Evolutionary conservation across 2,113 vertebrate genomes (phyloP), one percentile per base, ranked within the genome.

Genomic region (Ochotona curzoniae): DNA sequence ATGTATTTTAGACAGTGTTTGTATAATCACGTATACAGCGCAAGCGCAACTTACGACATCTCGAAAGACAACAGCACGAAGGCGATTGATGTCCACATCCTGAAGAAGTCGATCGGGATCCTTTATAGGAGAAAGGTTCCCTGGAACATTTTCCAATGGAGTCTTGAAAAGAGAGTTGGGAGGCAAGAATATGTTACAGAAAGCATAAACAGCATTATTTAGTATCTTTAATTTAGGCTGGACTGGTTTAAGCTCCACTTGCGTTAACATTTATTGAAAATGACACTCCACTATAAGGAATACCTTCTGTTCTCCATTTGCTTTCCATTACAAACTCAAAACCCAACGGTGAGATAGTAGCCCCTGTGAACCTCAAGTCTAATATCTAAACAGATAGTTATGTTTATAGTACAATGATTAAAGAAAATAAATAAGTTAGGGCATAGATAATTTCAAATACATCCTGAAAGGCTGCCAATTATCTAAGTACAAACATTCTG

Each of bases 71-170:
- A 99, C 99, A 17, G 99, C 99, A 64, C 99, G 98, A 10, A 99
- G 98, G 47, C 99, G 99, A 98, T 99, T 99, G 96, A 99, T 99
- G 94, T 99, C 99, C 89, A 99, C 99, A 86, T 99, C 99, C 97
- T 99, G 99, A 97, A 99, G 98, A 93, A 99, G 99, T 84, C 99
- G 98, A 93, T 99, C 99, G 0, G 99, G 99, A 96, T 99, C 99
- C 97, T 99, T 99, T 96, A 99, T 99, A 78, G 99, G 98, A 97
- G 99, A 99, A 96, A 99, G 98, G 96, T 99, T 99, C 96, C 98
- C 98, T 95, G 98, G 98, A 96, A 99, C 98, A 96, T 97, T 98
- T 97, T 99, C 99, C 96, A 99, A 96, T 30, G 98, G 97, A 95
- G 98, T 97, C 99, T 99, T 94, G 38, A 92, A 98, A 98, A 97